Evolutionary conservation across 2,113 vertebrate species (phyloP).

Genomic region (Willisornis vidua): DNA sequence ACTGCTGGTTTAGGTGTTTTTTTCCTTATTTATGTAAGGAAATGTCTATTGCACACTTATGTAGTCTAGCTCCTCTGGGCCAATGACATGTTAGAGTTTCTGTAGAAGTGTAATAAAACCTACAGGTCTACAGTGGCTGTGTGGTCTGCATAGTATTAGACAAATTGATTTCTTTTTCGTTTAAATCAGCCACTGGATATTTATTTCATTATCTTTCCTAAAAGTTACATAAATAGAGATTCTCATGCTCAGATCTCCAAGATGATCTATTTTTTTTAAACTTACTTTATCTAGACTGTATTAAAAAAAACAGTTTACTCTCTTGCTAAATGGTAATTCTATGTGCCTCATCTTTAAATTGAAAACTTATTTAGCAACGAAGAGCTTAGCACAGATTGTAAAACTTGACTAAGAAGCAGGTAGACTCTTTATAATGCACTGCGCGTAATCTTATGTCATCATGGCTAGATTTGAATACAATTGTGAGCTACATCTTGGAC

Average conservation of each 20-base stretch:
- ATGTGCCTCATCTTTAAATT: background rate
- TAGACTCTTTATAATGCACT: background rate
- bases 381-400: background rate
- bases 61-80: background rate
- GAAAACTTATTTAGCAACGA: background rate
- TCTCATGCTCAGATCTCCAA: background rate
- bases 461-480: background rate
- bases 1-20: background rate
- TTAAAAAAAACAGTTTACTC: background rate
- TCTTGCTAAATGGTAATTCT: background rate
- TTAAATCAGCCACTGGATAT: background rate
- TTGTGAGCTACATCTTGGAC: background rate
- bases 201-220: constrained; percentile 10
- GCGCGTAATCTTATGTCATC: background rate
- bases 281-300: background rate
- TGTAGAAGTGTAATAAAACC: background rate
- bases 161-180: background rate
- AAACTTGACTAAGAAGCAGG: background rate
- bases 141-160: background rate
- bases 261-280: background rate
- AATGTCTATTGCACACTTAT: background rate
- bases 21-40: background rate
- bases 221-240: background rate
- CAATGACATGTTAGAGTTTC: background rate
- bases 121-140: background rate